A percentile compares a stretch with the other conserved stretches of the same genome.
These are phyloP conservation scores for Eubucco bourcierii DNA, from an alignment of 2,113 vertebrate species.

Conservation along the genomic window DNA sequence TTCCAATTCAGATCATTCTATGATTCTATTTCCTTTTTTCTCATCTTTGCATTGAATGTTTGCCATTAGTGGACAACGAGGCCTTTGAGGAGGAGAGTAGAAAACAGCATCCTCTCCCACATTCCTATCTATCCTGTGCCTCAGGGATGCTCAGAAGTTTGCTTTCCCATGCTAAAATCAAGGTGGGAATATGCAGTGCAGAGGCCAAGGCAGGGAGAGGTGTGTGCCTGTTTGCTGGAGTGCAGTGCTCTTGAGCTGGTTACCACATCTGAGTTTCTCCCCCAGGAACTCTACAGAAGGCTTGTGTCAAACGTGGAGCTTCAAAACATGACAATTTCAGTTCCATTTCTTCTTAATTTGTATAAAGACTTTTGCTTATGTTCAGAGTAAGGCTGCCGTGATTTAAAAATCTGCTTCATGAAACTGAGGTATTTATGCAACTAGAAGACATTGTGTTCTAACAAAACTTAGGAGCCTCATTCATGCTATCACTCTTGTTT, in stretches of 20 bases:
- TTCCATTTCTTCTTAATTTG: slow-evolving; percentile 62
- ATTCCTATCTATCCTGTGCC: fast-evolving
- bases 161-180: not conserved
- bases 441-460: slow-evolving; percentile 1
- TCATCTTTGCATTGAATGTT: not conserved
- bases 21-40: not conserved
- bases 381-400: slow-evolving; percentile 26
- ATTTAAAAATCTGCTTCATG: slow-evolving; percentile 37
- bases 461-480: not conserved
- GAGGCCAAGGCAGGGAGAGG: not conserved
- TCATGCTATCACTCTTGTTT: slow-evolving; percentile 27
- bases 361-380: slow-evolving; percentile 34
- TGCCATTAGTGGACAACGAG: not conserved
- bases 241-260: not conserved
- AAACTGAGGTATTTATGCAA: slow-evolving; percentile 24
- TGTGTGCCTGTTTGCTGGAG: not conserved
- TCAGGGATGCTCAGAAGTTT: not conserved
- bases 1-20: too few species aligned
- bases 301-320: not conserved
- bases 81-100: not conserved
- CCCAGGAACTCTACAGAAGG: not conserved
- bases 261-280: not conserved
- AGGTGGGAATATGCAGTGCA: not conserved
- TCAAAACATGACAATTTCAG: not conserved
- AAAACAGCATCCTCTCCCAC: not conserved